Percentiles rank a stretch among this genome's conserved stretches.
phyloP scores from a whole-genome alignment of 2,113 vertebrate species.

The Apistogramma diplotaenia region DNA sequence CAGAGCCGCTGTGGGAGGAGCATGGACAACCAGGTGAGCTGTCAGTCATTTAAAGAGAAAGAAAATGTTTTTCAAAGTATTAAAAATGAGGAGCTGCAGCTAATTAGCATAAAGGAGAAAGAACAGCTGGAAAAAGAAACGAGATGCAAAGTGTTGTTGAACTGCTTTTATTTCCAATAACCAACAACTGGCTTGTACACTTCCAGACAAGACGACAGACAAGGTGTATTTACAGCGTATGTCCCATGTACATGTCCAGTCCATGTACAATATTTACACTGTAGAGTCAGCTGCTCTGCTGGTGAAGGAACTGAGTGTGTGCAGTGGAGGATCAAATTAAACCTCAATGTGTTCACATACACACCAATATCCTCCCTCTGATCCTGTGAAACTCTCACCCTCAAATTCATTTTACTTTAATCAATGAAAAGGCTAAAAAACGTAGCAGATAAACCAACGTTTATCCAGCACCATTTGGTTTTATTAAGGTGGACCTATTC shows the following conservation, averaged over 20 bases:
- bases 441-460: neutral
- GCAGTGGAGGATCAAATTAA: neutral
- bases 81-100: neutral
- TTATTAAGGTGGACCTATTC: neutral
- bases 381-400: neutral
- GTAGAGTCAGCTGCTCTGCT: neutral
- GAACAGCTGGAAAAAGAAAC: neutral
- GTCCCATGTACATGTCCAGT: constrained; percentile 38
- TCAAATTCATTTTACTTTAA: neutral
- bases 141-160: constrained; percentile 13
- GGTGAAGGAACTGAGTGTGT: neutral
- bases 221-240: constrained; percentile 50
- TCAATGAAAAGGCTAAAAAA: neutral
- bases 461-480: constrained; percentile 11
- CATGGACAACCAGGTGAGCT: neutral
- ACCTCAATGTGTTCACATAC: neutral
- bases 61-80: neutral
- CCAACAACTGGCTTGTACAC: constrained; percentile 21
- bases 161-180: constrained; percentile 53
- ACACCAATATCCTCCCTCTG: neutral
- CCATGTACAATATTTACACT: constrained; percentile 55
- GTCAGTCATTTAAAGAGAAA: neutral
- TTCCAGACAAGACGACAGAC: constrained; percentile 42
- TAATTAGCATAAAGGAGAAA: neutral
- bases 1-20: neutral